Conservation (phyloP, 2,797 vertebrate genomes). For the Mycteria americana region DNA sequence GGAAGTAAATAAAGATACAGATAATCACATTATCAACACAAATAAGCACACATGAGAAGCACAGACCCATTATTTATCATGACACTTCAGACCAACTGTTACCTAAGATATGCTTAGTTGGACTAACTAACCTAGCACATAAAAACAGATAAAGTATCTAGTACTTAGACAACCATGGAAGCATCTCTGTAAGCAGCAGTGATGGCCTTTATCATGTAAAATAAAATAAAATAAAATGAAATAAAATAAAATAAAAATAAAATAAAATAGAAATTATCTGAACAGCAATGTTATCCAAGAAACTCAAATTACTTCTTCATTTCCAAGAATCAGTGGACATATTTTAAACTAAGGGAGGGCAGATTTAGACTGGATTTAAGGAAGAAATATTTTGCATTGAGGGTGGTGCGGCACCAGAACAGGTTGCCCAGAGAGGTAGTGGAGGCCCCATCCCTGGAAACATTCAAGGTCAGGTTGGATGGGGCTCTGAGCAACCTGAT, state of each 20-base stretch:
- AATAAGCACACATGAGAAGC: background rate
- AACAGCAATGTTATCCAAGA: background rate
- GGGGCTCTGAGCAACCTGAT: too few species aligned
- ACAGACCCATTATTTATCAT: background rate
- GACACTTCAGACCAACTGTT: background rate
- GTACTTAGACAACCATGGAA: background rate
- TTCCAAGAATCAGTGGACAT: background rate
- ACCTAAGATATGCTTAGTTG: background rate
- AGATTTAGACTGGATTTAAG: too few species aligned
- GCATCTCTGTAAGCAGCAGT: background rate
- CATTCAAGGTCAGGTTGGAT: too few species aligned
- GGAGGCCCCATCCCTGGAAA: too few species aligned
- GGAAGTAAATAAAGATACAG: background rate
- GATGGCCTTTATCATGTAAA: background rate
- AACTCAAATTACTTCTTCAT: background rate
- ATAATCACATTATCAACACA: background rate
- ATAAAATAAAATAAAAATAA: background rate
- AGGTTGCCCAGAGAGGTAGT: too few species aligned
- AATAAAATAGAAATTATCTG: background rate
- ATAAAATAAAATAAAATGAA: background rate
- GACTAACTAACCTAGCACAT: background rate
- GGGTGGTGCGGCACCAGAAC: too few species aligned
- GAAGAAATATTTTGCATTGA: too few species aligned
- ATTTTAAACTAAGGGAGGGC: background rate
- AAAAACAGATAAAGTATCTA: background rate